Conservation (phyloP, 2,888 invertebrate genomes). For the Hirudinaria manillensis region DNA sequence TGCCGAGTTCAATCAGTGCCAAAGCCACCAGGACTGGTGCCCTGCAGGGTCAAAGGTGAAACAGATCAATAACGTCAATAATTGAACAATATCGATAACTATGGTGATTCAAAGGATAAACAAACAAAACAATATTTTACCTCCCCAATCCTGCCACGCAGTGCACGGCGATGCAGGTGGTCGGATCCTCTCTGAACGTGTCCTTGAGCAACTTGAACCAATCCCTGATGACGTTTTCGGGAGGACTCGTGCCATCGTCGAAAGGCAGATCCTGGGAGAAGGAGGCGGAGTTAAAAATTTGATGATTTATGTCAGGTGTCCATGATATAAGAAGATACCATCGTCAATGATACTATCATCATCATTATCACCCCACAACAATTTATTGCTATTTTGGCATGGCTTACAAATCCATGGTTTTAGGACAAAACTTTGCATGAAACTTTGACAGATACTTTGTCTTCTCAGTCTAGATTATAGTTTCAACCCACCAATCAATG, state of each 20-base stretch:
- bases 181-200: slow-evolving; percentile 61
- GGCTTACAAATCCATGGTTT: too few relatives aligned
- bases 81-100: neutral
- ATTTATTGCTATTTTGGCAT: too few relatives aligned
- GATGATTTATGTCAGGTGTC: neutral
- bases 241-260: slow-evolving; percentile 75
- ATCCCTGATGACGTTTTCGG: slow-evolving; percentile 71
- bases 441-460: too few relatives aligned
- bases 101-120: too few relatives aligned
- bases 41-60: slow-evolving; percentile 56
- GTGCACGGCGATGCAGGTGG: slow-evolving; percentile 85
- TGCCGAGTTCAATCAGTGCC: slow-evolving; percentile 93
- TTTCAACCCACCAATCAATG: too few relatives aligned
- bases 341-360: too few relatives aligned
- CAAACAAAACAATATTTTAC: slow-evolving; percentile 43
- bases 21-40: slow-evolving; percentile 96
- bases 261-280: slow-evolving; percentile 78
- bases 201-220: slow-evolving; percentile 90
- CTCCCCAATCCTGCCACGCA: slow-evolving; percentile 91
- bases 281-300: neutral
- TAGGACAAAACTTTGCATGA: too few relatives aligned
- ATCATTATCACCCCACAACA: too few relatives aligned
- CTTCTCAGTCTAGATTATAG: too few relatives aligned
- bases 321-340: neutral
- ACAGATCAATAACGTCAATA: neutral